Base-by-base conservation (phyloP, 2,113 vertebrate genomes). In the Glaucidium brasilianum region DNA sequence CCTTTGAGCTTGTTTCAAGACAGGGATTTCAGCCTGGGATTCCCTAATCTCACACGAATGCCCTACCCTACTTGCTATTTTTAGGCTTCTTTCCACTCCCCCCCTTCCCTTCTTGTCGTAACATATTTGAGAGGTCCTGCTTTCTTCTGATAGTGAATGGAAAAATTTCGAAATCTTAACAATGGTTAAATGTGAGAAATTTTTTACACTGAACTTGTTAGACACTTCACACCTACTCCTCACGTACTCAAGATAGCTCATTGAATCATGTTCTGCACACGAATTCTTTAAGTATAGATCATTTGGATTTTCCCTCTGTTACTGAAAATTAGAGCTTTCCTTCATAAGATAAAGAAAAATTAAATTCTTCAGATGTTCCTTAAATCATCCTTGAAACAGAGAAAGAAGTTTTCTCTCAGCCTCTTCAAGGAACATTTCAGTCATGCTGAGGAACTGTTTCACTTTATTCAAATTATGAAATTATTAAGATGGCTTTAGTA, bases 171-270 rank as follows among this genome's bases (percentile, higher is more conserved):
- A 88, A 62, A 73, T 50, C 45, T 92, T 50, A 93, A 88, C 62
- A 90, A 92, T 75, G 45, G 35, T 49, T 83, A 76, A 27, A 74
- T 62, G 52, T 45, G 47, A 77, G 41, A 96, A 92, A 81, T 32
- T 55, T 62, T 95, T 94, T 55, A 79, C 37, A 23, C 29, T 55
- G 32, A 91, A 83, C 41, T 71, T 2, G 4, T 88, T 67, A 83
- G 90, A 83, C 47, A 63, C 67, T 90, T 95, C 88, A 86, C 75
- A 94, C 79, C 86, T 88, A 77, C 55, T 95, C 41, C 41, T 93
- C 35, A 50, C 5, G 2, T 69, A 4, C 55, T 90, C 55, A 84
- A 74, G 37, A 74, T 13, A 86, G 55, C 15, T 92, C 43, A 49
- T 19, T 90, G 55, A 58, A 79, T 81, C 67, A 76, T 37, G 32